Evolutionary conservation across 2,888 invertebrate species (phyloP), one percentile per base, ranked within the genome.

Genomic region (Lasioglossum figueresi): DNA sequence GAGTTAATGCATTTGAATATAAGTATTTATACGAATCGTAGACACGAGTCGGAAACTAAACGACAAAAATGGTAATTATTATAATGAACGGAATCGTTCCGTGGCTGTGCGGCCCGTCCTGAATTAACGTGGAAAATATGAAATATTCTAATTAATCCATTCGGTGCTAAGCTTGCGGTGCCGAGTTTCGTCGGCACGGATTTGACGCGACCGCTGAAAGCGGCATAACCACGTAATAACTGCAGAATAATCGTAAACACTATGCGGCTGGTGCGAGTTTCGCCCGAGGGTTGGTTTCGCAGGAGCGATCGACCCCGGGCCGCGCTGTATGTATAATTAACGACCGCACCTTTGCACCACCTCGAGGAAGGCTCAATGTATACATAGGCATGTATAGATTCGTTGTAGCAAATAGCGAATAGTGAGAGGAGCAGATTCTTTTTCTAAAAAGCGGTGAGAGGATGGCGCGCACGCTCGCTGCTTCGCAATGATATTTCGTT

Each of bases 281-380:
- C 66, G 66, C 34, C 8, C 16, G 8, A 19, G 34, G 34, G 66
- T 66, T 34, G 34, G 31, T 66, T 66, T 31, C 31, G 66, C 34
- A 66, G 34, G 31, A 34, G 34, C 34, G 66, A 66, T 66, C 66
- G 34, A 66, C 34, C 66, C 66, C 66, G 34, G 66, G 66, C 6
- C 23, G 8, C 19, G 19, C 34, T 66, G 19, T 74, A 83, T 80
- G 66, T 76, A 83, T 80, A 76, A 80, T 79, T 71, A 77, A 59
- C 48, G 34, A 75, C 37, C 73, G 48, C 66, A 48, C 71, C 83
- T 88, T 85, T 82, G 86, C 48, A n/a, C 52, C 52, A 52, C 52
- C n/a, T 82, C 87, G 86, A 88, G 86, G 40, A 74, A 78, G 84
- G 90, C 92, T 92, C 91, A 92, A 92, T 91, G 91, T 92, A 91